A percentile compares a stretch with the other conserved stretches of the same genome.
phyloP scores from a whole-genome alignment of 2,797 vertebrate genomes.

The Calcarius lapponicus region DNA sequence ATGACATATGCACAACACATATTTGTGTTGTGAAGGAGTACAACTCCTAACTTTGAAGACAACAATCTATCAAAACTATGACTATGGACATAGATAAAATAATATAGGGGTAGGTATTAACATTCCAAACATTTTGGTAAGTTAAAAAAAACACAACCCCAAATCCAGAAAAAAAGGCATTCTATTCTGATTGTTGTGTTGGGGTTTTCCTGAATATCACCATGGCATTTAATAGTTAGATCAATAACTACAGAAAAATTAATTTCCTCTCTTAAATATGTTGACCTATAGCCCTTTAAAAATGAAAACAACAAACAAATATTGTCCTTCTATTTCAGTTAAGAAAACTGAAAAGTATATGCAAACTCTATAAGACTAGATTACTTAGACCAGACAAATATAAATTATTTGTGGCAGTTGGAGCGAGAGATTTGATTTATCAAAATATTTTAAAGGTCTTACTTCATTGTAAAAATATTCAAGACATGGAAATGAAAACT shows the following conservation, averaged over 20 bases:
- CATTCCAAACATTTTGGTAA: background rate
- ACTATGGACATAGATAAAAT: background rate
- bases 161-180: background rate
- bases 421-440: background rate
- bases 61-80: background rate
- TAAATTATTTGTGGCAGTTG: background rate
- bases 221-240: background rate
- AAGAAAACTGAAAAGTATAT: conserved; percentile 46
- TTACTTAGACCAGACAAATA: background rate
- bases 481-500: background rate
- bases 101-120: background rate
- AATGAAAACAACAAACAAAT: conserved; percentile 32
- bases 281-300: background rate
- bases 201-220: background rate
- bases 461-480: background rate
- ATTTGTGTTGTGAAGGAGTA: background rate
- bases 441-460: background rate
- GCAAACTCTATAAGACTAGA: background rate
- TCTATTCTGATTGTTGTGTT: background rate
- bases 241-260: background rate
- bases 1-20: too few relatives aligned
- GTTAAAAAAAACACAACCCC: background rate
- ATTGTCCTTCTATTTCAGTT: background rate
- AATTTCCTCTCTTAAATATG: background rate
- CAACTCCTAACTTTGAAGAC: background rate